phyloP scores from a whole-genome alignment of 1,140 invertebrate species.

The Drosophila insularis region DNA sequence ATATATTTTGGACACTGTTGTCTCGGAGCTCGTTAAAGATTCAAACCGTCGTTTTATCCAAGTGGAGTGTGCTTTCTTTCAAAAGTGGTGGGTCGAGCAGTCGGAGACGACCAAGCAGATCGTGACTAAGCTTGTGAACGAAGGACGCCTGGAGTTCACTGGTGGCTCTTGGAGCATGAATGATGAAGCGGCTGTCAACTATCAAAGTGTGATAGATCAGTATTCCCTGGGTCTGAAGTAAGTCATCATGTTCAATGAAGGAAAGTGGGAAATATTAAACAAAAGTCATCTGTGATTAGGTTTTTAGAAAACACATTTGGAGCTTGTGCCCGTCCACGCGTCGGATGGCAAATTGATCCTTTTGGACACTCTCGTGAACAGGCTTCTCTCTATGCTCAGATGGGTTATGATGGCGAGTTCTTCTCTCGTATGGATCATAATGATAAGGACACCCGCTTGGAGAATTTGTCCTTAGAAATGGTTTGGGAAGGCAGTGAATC shows the following conservation, averaged over 20 bases:
- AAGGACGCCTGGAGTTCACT: conserved; percentile 94
- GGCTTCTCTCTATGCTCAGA: conserved; percentile 91
- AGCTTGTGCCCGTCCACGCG: conserved; percentile 89
- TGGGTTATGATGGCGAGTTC: conserved; percentile 94
- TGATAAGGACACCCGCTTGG: conserved; percentile 88
- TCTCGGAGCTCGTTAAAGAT: conserved; percentile 90
- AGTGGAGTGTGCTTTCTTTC: conserved; percentile 94
- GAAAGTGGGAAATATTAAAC: neutral
- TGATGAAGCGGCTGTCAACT: conserved; percentile 96
- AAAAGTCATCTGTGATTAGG: conserved; percentile 2
- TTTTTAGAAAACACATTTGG: conserved; percentile 92
- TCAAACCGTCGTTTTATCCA: conserved; percentile 88
- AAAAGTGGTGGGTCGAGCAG: conserved; percentile 95
- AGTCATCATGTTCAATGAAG: conserved; percentile 35
- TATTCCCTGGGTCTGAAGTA: conserved; percentile 91
- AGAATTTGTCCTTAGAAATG: conserved; percentile 83
- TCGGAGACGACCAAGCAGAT: conserved; percentile 84
- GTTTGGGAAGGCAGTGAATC: conserved; percentile 85
- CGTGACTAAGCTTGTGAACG: conserved; percentile 86
- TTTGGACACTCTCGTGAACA: conserved; percentile 95
- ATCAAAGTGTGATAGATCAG: conserved; percentile 96
- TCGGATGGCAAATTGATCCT: conserved; percentile 97
- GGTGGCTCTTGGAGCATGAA: conserved; percentile 96
- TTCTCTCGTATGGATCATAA: conserved; percentile 94
- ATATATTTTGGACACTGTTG: conserved; percentile 95